Evolutionary conservation across 2,888 invertebrate species (phyloP).

Genomic region (Shargacucullia verbasci): DNA sequence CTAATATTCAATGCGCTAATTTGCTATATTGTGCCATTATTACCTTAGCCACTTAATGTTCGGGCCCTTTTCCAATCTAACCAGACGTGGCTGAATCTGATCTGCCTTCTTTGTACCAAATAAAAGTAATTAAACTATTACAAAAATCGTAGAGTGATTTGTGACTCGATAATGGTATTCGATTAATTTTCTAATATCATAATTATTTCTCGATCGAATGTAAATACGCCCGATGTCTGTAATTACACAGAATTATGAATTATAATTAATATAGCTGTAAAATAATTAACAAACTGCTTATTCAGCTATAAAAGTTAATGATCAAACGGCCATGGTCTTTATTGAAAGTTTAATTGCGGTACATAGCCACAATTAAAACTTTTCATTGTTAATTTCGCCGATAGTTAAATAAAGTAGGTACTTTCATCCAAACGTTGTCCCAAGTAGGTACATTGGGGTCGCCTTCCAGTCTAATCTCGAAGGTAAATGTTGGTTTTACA

Average conservation of each 20-base stretch:
- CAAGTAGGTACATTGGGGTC: too few species aligned
- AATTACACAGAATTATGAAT: neutral
- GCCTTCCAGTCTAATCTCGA: too few species aligned
- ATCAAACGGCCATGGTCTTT: constrained; percentile 1
- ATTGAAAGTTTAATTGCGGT: constrained; percentile 24
- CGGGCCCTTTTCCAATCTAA: neutral
- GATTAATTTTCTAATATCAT: too few species aligned
- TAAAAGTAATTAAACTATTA: neutral
- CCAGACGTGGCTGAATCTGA: neutral
- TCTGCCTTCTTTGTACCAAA: neutral
- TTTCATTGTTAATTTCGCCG: constrained; percentile 11
- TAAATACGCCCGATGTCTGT: neutral
- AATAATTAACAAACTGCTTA: constrained; percentile 2
- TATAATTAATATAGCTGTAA: constrained; percentile 21
- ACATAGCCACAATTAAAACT: constrained; percentile 23
- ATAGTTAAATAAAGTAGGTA: constrained; percentile 6
- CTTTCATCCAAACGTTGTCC: neutral
- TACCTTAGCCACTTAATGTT: too few species aligned
- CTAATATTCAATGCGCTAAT: too few species aligned
- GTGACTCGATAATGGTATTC: neutral
- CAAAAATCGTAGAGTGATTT: neutral
- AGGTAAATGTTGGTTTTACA: too few species aligned
- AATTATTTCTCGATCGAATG: too few species aligned
- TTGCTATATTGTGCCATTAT: too few species aligned
- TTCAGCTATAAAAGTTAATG: constrained; percentile 17